These are phyloP conservation scores for Callipepla squamata DNA, from an alignment of 2,113 vertebrate genomes.

Conservation along the genomic window DNA sequence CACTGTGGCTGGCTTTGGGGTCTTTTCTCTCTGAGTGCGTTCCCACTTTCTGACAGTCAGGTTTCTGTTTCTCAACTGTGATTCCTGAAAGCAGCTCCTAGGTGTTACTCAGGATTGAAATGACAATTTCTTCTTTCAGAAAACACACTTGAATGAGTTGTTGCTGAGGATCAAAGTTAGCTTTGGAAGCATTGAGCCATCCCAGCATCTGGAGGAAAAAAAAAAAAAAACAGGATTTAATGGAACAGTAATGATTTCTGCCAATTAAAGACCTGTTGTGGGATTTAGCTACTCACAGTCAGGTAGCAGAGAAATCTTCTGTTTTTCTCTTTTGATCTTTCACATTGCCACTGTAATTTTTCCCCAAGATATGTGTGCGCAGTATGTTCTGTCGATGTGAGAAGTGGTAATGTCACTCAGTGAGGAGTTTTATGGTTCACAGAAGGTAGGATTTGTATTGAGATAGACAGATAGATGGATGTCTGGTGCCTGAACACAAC, in stretches of 20 bases:
- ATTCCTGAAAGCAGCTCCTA: not conserved
- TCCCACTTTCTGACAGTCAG: not conserved
- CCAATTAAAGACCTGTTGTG: not conserved
- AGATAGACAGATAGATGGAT: constrained; percentile 60
- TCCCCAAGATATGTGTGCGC: constrained; percentile 8
- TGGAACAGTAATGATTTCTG: not conserved
- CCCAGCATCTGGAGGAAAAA: not conserved
- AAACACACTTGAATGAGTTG: not conserved
- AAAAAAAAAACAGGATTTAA: not conserved
- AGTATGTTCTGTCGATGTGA: constrained; percentile 39
- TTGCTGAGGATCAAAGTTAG: not conserved
- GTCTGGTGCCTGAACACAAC: constrained; percentile 27
- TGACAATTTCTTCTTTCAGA: not conserved
- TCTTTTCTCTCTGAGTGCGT: not conserved
- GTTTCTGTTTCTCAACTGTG: not conserved
- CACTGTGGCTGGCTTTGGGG: not conserved
- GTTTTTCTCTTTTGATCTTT: constrained; percentile 40
- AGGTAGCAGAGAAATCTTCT: constrained; percentile 40
- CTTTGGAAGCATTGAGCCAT: not conserved
- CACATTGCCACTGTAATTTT: constrained; percentile 45
- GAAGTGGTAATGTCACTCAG: constrained; percentile 51
- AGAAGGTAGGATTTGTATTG: constrained; percentile 58
- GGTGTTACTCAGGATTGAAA: not conserved
- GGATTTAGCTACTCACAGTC: not conserved
- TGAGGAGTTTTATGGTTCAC: constrained; percentile 58